Conservation (phyloP, 2,888 invertebrate genomes). For the Standfussiana lucernea region DNA sequence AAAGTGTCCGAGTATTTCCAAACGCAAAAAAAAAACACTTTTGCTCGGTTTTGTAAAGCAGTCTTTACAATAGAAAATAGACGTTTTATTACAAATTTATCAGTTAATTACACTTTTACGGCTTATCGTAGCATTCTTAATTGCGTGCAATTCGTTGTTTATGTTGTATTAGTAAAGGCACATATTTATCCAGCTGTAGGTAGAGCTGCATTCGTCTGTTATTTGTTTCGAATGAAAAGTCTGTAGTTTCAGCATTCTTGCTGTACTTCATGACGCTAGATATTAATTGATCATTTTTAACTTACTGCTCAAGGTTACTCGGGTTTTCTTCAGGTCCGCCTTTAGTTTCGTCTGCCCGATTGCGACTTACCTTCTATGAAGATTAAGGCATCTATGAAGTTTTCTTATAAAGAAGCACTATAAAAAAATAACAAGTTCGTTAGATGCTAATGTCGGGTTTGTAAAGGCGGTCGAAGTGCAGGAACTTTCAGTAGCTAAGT, state of each 20-base stretch:
- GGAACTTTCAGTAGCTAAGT: not conserved
- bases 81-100: slow-evolving; percentile 15
- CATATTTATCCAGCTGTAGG: slow-evolving; percentile 52
- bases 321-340: not conserved
- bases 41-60: not conserved
- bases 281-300: not conserved
- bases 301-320: slow-evolving; percentile 5
- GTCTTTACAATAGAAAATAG: not conserved
- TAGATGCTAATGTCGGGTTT: not conserved
- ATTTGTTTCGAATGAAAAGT: slow-evolving; percentile 12
- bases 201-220: not conserved
- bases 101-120: slow-evolving; percentile 34
- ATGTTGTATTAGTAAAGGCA: not conserved
- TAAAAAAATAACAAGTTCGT: not conserved
- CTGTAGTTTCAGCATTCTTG: slow-evolving; percentile 19
- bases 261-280: not conserved
- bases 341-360: not conserved
- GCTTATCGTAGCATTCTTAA: slow-evolving; percentile 25
- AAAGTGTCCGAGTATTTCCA: not conserved
- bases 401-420: not conserved
- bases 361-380: not conserved
- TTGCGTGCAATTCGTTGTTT: slow-evolving; percentile 33
- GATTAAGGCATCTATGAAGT: not conserved
- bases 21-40: not conserved
- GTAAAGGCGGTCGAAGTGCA: not conserved